Evolutionary conservation across 1,140 invertebrate genomes (phyloP), one percentile per base, ranked within the genome.

Genomic region (Mya arenaria): DNA sequence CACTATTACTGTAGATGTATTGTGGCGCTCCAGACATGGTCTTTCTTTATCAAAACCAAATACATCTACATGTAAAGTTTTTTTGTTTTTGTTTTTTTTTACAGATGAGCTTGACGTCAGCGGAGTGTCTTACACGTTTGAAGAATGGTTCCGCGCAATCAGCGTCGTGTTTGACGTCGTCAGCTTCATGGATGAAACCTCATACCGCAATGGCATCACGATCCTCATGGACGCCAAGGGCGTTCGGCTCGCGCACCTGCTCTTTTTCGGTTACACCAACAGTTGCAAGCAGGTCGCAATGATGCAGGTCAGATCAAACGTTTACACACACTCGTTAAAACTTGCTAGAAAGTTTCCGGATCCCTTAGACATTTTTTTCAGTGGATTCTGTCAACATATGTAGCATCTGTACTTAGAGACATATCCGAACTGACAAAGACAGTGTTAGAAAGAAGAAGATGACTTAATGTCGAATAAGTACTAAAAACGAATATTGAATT

Each of bases 271-370:
- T 17, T 79, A 68, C 36, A 58, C 55, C 41, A 79, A 79, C 41
- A 63, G 75, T 19, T 39, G 63, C 13, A 66, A 68, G 41, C 75
- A 79, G 30, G 66, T 79, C 55, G 63, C n/a, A 6, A 63, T 79
- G 3, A 79, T 79, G 75, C 75, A 79, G 48, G 75, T 79, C 36
- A 39, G 58, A n/a, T n/a, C n/a, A n/a, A n/a, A n/a, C n/a, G n/a
- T n/a, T 60, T 13, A 25, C 10, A 10, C 10, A 13, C 10, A 8
- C 10, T 13, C 10, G 10, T 10, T 13, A 13, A 60, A 60, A 13
- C 8, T 48, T 48, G 13, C 13, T 15, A 48, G n/a, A n/a, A 15
- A 48, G n/a, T 15, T 48, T 15, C n/a, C 13, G n/a, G n/a, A 48
- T 48, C n/a, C n/a, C n/a, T 15, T 13, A n/a, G 13, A 48, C n/a